These are phyloP conservation scores for Corythucha ciliata DNA, from an alignment of 2,888 invertebrate species.

Conservation along the genomic window DNA sequence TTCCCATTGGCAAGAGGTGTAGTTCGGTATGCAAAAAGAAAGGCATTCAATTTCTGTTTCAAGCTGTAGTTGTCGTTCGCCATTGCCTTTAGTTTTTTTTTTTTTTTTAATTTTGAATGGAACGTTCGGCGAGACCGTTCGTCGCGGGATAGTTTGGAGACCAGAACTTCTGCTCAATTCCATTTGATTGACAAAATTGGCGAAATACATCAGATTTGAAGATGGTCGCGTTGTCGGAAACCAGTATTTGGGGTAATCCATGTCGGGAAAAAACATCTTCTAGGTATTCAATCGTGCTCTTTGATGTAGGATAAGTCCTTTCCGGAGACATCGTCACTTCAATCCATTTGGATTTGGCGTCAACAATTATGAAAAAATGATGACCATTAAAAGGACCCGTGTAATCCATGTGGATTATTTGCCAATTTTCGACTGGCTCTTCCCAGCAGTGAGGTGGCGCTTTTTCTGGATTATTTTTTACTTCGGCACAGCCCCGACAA, in stretches of 20 bases:
- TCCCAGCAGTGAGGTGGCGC: too few relatives aligned
- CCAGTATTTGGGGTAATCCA: not conserved
- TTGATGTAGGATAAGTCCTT: not conserved
- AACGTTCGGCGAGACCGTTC: conserved; percentile 1
- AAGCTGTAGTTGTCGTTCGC: not conserved
- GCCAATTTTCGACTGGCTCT: too few relatives aligned
- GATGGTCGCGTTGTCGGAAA: not conserved
- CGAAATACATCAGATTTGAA: too few relatives aligned
- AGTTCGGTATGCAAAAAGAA: conserved; percentile 15
- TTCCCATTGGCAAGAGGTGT: conserved; percentile 19
- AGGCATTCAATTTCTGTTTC: not conserved
- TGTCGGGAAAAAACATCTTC: not conserved
- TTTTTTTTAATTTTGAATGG: not conserved
- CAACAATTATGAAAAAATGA: not conserved
- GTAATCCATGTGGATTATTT: too few relatives aligned
- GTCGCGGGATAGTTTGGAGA: conserved; percentile 4
- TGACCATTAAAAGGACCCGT: not conserved
- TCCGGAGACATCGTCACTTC: not conserved
- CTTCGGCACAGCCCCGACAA: too few relatives aligned
- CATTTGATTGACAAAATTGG: too few relatives aligned
- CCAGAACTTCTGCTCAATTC: conserved; percentile 3
- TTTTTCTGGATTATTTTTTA: too few relatives aligned
- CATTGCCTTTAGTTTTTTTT: not conserved
- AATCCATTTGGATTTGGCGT: not conserved
- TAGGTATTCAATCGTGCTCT: not conserved